These are phyloP conservation scores for Papilio demoleus DNA, from an alignment of 2,888 invertebrate species.

Conservation along the genomic window DNA sequence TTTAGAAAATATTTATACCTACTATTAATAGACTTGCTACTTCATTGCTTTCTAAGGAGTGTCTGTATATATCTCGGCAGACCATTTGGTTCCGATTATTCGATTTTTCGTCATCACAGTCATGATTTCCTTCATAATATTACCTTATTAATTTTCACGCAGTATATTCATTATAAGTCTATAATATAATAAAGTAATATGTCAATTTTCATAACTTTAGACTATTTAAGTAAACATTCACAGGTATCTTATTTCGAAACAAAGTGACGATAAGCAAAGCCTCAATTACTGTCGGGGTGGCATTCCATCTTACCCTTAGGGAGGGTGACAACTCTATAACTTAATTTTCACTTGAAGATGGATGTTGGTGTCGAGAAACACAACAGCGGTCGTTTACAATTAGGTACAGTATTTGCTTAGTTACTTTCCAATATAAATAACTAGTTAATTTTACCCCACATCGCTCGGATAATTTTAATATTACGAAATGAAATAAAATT, in stretches of 20 bases:
- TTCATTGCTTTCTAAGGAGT: no score
- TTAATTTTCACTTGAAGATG: conserved; percentile 21
- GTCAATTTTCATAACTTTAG: background rate
- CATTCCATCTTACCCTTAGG: conserved; percentile 3
- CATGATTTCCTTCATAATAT: no score
- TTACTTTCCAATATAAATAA: background rate
- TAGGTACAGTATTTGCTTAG: background rate
- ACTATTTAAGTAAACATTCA: background rate
- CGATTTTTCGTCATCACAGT: no score
- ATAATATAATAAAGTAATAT: background rate
- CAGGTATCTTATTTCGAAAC: background rate
- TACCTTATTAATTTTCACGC: no score
- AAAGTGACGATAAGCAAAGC: conserved; percentile 21
- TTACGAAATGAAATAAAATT: no score
- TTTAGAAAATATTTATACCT: no score
- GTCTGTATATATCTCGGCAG: no score
- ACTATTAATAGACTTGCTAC: no score
- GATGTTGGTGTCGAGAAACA: conserved; percentile 2
- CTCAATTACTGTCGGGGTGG: conserved; percentile 17
- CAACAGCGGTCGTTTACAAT: conserved; percentile 4
- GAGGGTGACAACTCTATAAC: conserved; percentile 21
- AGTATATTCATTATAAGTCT: no score
- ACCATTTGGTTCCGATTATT: no score
- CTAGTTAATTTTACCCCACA: background rate
- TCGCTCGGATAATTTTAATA: background rate